A percentile compares a stretch with the other conserved stretches of the same genome.
These are phyloP conservation scores for Lemur catta DNA, from an alignment of 2,797 vertebrate species.

Conservation along the genomic window DNA sequence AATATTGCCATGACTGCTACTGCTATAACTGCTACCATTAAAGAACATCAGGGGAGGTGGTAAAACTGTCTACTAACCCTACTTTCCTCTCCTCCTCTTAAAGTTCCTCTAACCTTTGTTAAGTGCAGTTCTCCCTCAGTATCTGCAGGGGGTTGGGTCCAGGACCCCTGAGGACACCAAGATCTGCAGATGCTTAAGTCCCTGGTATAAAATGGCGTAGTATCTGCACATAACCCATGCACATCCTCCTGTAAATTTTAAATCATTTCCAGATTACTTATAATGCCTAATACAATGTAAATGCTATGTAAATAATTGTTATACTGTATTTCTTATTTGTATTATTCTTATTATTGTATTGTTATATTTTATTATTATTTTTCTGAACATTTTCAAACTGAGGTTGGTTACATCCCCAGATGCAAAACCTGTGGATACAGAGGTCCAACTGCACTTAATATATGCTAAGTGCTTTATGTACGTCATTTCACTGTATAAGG, in stretches of 20 bases:
- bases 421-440: neutral
- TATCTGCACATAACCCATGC: neutral
- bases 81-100: neutral
- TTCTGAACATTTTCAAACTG: neutral
- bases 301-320: neutral
- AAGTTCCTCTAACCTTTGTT: neutral
- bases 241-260: neutral
- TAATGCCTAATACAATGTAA: neutral
- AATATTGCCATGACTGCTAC: too few relatives aligned
- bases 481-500: neutral
- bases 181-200: neutral
- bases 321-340: neutral
- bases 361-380: neutral
- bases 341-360: neutral
- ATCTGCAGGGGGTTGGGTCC: neutral
- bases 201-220: neutral
- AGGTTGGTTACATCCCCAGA: neutral
- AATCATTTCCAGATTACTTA: neutral
- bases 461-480: neutral
- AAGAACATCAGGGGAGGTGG: neutral
- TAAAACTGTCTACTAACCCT: neutral
- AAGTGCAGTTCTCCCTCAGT: neutral
- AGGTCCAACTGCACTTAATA: neutral
- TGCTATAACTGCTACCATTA: neutral
- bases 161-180: neutral